These are phyloP conservation scores for Pseudomyrmex flavicornis DNA, from an alignment of 1,140 invertebrate genomes.

Conservation along the genomic window DNA sequence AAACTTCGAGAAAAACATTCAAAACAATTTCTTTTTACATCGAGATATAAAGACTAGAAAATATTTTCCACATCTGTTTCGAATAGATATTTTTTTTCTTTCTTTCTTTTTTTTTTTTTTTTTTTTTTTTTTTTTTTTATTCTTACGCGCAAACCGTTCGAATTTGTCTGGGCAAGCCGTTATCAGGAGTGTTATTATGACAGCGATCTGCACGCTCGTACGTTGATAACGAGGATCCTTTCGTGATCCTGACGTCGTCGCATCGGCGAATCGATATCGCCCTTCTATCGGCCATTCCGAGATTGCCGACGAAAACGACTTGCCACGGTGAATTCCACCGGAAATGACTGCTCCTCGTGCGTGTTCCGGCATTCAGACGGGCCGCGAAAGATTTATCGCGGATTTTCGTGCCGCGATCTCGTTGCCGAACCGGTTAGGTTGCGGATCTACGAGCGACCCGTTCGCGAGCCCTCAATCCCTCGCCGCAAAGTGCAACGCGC, in stretches of 20 bases:
- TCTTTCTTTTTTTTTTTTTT: background rate
- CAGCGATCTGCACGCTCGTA: constrained; percentile 5
- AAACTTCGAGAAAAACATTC: background rate
- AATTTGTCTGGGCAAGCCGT: background rate
- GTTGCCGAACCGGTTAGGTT: constrained; percentile 52
- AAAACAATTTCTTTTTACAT: background rate
- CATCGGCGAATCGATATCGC: constrained; percentile 49
- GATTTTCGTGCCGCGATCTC: constrained; percentile 71
- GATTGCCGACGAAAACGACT: constrained; percentile 9
- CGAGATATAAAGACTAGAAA: background rate
- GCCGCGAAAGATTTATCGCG: constrained; percentile 70
- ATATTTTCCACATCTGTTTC: background rate
- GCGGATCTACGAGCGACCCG: constrained; percentile 32
- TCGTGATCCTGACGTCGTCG: constrained; percentile 41
- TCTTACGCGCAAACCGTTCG: constrained; percentile 4
- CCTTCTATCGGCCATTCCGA: constrained; percentile 24
- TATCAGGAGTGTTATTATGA: constrained; percentile 32
- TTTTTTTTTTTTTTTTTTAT: background rate
- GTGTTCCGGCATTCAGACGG: constrained; percentile 67
- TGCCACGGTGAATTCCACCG: constrained; percentile 63
- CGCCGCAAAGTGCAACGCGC: constrained; percentile 38
- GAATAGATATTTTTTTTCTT: background rate
- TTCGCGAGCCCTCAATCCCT: constrained; percentile 27
- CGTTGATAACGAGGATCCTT: constrained; percentile 60
- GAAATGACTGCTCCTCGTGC: constrained; percentile 72